A percentile compares a stretch with the other conserved stretches of the same genome.
These are phyloP conservation scores for Stenoptilia bipunctidactyla DNA, from an alignment of 2,888 invertebrate species.

Conservation along the genomic window DNA sequence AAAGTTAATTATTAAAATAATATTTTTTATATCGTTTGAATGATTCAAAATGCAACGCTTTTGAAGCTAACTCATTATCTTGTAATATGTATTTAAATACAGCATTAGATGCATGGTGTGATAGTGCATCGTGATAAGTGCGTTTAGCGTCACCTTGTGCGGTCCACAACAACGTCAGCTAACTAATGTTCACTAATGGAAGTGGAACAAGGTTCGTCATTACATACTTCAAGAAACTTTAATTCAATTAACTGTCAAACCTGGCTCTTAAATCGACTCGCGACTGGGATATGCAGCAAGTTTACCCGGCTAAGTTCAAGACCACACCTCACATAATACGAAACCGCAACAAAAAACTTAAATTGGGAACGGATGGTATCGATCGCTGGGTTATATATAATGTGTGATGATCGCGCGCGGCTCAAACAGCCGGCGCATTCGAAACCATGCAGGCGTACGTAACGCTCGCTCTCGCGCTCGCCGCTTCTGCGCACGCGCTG, in stretches of 20 bases:
- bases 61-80: too few relatives aligned
- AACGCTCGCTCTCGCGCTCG: constrained; percentile 43
- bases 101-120: constrained; percentile 23
- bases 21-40: too few relatives aligned
- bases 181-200: constrained; percentile 43
- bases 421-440: constrained; percentile 56
- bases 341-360: constrained; percentile 44
- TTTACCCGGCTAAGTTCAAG: constrained; percentile 49
- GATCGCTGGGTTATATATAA: constrained; percentile 63
- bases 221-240: background rate
- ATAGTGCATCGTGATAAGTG: constrained; percentile 19
- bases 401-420: constrained; percentile 56
- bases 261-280: too few relatives aligned
- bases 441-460: constrained; percentile 63
- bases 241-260: too few relatives aligned
- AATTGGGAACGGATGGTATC: constrained; percentile 63
- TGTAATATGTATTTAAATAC: too few relatives aligned
- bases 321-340: constrained; percentile 28
- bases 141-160: constrained; percentile 42
- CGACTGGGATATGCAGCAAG: background rate
- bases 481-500: constrained; percentile 30
- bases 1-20: too few relatives aligned
- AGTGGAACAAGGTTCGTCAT: constrained; percentile 62
- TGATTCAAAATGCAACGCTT: too few relatives aligned
- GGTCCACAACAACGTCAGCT: constrained; percentile 33